phyloP scores from a whole-genome alignment of 2,113 vertebrate genomes.

The Caranx ignobilis region DNA sequence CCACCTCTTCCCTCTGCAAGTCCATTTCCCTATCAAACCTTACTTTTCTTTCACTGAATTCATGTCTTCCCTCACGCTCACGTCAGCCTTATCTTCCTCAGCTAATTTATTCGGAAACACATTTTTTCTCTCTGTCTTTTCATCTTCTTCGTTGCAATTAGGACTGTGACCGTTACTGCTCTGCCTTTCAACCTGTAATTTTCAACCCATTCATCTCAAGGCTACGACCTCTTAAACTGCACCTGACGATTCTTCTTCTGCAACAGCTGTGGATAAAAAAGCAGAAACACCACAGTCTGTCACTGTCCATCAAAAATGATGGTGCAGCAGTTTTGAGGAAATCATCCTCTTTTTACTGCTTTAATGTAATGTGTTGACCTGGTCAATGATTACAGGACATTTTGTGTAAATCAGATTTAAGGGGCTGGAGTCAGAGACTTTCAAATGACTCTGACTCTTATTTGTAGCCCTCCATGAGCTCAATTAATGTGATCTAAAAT shows the following conservation, averaged over 20 bases:
- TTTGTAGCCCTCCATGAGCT: not conserved
- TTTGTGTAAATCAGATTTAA: not conserved
- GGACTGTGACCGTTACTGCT: not conserved
- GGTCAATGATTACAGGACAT: not conserved
- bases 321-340: not conserved
- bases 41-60: not conserved
- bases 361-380: not conserved
- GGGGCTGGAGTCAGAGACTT: not conserved
- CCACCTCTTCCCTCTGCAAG: not conserved
- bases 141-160: not conserved
- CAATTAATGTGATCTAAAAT: constrained; percentile 15
- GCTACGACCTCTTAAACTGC: constrained; percentile 13
- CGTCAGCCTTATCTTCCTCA: not conserved
- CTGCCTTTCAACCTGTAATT: constrained; percentile 23
- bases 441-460: not conserved
- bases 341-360: not conserved
- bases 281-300: not conserved
- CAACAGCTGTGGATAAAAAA: constrained; percentile 9
- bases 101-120: constrained; percentile 28
- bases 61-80: not conserved
- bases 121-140: constrained; percentile 25
- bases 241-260: constrained; percentile 9
- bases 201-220: constrained; percentile 20
- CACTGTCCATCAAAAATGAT: not conserved
- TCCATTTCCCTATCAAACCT: not conserved